Evolutionary conservation across 2,113 vertebrate species (phyloP).

Genomic region (Ameiurus melas): DNA sequence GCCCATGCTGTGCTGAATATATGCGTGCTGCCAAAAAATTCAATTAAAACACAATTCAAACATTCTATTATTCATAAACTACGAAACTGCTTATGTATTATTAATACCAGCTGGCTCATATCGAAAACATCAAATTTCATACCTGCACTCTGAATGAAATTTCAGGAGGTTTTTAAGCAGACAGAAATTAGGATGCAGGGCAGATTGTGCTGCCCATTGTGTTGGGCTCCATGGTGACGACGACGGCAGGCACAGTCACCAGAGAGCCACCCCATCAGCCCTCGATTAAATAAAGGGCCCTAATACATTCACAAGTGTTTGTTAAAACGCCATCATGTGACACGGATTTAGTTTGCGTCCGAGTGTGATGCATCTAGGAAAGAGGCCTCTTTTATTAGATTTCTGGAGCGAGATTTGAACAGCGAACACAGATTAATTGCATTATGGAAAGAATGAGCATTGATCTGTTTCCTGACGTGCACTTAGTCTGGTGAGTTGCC

Average conservation of each 20-base stretch:
- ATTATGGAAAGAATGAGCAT: slow-evolving; percentile 55
- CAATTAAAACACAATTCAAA: slow-evolving; percentile 59
- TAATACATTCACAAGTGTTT: slow-evolving; percentile 42
- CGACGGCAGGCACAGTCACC: slow-evolving; percentile 32
- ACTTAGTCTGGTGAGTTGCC: slow-evolving; percentile 56
- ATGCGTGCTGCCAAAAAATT: slow-evolving; percentile 48
- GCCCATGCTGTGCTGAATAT: slow-evolving; percentile 36
- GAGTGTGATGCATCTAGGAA: slow-evolving; percentile 42
- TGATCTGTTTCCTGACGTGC: slow-evolving; percentile 61
- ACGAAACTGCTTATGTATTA: slow-evolving; percentile 52
- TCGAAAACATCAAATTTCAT: slow-evolving; percentile 49
- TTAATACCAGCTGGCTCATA: slow-evolving; percentile 51
- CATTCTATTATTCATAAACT: slow-evolving; percentile 59
- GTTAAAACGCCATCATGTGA: slow-evolving; percentile 48
- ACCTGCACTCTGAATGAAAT: slow-evolving; percentile 49
- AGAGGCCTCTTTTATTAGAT: slow-evolving; percentile 56
- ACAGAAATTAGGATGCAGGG: slow-evolving; percentile 43
- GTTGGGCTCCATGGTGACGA: slow-evolving; percentile 22
- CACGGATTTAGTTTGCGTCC: slow-evolving; percentile 41
- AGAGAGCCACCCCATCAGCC: slow-evolving; percentile 21
- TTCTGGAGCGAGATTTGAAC: slow-evolving; percentile 50
- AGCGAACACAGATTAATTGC: slow-evolving; percentile 54
- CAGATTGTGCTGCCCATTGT: slow-evolving; percentile 33
- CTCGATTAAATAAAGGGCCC: slow-evolving; percentile 43
- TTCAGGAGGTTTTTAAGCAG: slow-evolving; percentile 44